Base-by-base conservation (phyloP, 2,888 invertebrate species). In the Drosophila yooni region DNA sequence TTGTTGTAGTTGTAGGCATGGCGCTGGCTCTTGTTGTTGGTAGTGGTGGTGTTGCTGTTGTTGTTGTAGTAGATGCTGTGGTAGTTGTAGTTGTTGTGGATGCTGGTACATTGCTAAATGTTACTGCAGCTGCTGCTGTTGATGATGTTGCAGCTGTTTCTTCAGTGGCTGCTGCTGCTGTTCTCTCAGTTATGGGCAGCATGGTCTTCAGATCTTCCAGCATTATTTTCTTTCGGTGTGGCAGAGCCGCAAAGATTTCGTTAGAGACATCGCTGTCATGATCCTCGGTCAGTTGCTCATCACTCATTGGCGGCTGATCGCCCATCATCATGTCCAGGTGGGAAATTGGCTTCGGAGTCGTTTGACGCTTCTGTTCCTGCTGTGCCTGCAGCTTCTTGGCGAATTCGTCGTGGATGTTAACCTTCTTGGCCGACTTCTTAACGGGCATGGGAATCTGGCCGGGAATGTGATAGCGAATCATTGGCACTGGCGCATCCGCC, bases 271-370 rank as follows among this genome's bases (percentile, higher is more conserved):
- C 92, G 58, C 90, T 72, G 6, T 85, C 80, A 59, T 76, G 78
- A 25, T 85, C 85, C 43, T 79, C 83, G 5, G 89, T 78, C 74
- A 87, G 34, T 40, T 81, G 70, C 53, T 89, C 85, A 15, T 70
- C 81, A 27, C 82, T 89, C 15, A 78, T 50, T 0, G 88, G 74
- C 29, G 93, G 89, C 64, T 93, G 92, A 64, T 93, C 93, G 3
- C 93, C 93, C 91, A 93, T 91, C 93, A 93, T 93, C 87, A 92
- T 89, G 7, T 93, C 93, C 27, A 83, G 68, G 3, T 73, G 77
- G 5, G 80, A 60, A 4, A 60, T 33, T 2, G 73, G 65, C 51
- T 58, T 70, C 13, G 50, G 6, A 0, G 61, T 61, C 1, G 36
- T n/a, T 61, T 64, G 59, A 2, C 21, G 48, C 61, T 48, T 57